A percentile compares a stretch with the other conserved stretches of the same genome.
Conservation (phyloP, 2,113 vertebrate genomes). For the Ophiodon elongatus region DNA sequence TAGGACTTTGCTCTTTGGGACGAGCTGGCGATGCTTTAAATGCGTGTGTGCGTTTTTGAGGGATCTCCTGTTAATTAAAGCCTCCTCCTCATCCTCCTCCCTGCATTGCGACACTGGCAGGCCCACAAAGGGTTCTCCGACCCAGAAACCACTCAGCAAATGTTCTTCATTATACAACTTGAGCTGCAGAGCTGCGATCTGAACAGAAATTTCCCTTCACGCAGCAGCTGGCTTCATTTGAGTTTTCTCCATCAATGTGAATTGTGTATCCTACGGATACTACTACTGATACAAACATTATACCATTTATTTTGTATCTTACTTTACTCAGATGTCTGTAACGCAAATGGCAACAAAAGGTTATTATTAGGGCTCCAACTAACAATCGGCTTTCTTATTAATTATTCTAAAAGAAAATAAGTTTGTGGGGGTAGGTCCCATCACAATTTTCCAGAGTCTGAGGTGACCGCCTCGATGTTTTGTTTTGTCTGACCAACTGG, state of each 20-base stretch:
- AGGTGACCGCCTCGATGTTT: too few species aligned
- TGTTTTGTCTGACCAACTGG: too few species aligned
- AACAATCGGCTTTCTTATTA: neutral
- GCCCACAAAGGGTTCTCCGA: constrained; percentile 61
- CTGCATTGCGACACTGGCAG: constrained; percentile 82
- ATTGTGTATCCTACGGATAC: neutral
- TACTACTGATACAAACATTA: neutral
- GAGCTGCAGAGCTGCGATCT: constrained; percentile 29
- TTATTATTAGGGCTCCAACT: neutral
- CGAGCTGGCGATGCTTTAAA: constrained; percentile 11
- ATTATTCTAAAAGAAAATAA: neutral
- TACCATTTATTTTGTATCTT: neutral
- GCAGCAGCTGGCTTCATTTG: neutral
- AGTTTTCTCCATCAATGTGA: neutral
- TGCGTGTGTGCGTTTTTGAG: constrained; percentile 21
- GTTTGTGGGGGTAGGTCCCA: too few species aligned
- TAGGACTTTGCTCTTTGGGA: constrained; percentile 45
- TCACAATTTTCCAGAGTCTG: too few species aligned
- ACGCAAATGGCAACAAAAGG: neutral
- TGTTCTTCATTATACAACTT: constrained; percentile 56
- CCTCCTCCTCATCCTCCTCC: constrained; percentile 52
- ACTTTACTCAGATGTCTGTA: neutral
- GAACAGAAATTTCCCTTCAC: neutral
- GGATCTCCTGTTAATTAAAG: constrained; percentile 66
- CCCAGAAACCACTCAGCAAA: constrained; percentile 67